Evolutionary conservation across 1,140 invertebrate species (phyloP).

Genomic region (Leptopilina boulardi): DNA sequence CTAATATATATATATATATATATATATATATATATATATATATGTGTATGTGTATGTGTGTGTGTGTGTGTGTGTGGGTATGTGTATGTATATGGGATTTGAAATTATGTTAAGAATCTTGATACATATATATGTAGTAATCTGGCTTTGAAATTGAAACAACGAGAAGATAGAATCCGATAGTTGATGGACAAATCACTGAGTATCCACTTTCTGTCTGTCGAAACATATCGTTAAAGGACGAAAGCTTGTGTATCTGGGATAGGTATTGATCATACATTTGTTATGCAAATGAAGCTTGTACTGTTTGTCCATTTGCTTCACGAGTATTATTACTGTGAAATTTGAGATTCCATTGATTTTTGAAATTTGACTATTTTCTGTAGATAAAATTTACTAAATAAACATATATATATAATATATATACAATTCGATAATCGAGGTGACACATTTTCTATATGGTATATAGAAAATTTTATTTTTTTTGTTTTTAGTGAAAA

Average conservation of each 20-base stretch:
- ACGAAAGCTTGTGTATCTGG: background rate
- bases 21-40: too few species aligned
- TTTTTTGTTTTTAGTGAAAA: too few species aligned
- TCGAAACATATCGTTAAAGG: constrained; percentile 1
- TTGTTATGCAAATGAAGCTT: constrained; percentile 4
- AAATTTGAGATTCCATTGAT: background rate
- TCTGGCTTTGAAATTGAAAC: background rate
- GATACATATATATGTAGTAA: background rate
- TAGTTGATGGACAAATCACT: constrained; percentile 17
- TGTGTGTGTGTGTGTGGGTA: too few species aligned
- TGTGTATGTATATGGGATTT: too few species aligned
- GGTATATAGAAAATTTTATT: too few species aligned
- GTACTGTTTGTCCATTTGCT: constrained; percentile 3
- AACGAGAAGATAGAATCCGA: background rate
- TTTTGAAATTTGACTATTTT: too few species aligned
- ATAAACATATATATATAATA: too few species aligned
- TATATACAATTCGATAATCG: too few species aligned
- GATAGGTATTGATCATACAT: background rate
- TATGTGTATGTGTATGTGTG: too few species aligned
- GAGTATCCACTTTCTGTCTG: constrained; percentile 4
- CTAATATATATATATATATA: too few species aligned
- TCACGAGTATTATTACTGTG: background rate
- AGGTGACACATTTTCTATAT: too few species aligned
- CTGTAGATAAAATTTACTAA: too few species aligned
- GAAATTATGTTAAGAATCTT: constrained; percentile 1